Base-by-base conservation (phyloP, 2,797 vertebrate species). In the Garrulus glandarius region DNA sequence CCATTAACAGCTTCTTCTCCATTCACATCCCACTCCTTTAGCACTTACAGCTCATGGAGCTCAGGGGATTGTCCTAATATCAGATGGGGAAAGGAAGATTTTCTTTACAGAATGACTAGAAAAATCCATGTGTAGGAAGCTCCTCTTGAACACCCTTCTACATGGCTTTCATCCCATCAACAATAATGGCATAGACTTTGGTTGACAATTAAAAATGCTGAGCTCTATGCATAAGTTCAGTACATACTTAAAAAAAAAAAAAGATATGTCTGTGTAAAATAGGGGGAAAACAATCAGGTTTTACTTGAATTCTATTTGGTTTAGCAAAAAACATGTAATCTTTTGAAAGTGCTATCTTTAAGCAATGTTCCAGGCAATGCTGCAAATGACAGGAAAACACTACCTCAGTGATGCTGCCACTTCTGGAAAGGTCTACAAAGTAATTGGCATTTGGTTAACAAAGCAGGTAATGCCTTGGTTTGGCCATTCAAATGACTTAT, bases 351-450 rank as follows among this genome's bases (percentile, higher is more conserved):
- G 22, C 11, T 43, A 6, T 18, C 55, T 83, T 82, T 9, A 80
- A 92, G 41, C 18, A 59, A 14, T 3, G 23, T 29, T 92, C 5
- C 30, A 69, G 37, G 34, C 56, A 84, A 34, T 0, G 1, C 23
- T 61, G 29, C 23, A 61, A 61, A 59, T 32, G 15, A 61, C 56
- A 57, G 65, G 37, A 63, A 27, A 72, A 47, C 19, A 29, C 13
- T 4, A 26, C 24, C 52, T 83, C 52, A 22, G 22, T 6, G 53
- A 56, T 41, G 39, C 37, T 83, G 65, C 50, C n/a, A 5, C 22
- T 79, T 76, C 60, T 80, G 56, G 57, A 89, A 70, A 52, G 75
- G 23, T 46, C 36, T 78, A 69, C 29, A 65, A 94, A 71, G 81
- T 36, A 96, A 68, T 0, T 4, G 8, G 32, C 32, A 46, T 14